Conservation (phyloP, 2,888 invertebrate genomes). For the Andrena flavipes region DNA sequence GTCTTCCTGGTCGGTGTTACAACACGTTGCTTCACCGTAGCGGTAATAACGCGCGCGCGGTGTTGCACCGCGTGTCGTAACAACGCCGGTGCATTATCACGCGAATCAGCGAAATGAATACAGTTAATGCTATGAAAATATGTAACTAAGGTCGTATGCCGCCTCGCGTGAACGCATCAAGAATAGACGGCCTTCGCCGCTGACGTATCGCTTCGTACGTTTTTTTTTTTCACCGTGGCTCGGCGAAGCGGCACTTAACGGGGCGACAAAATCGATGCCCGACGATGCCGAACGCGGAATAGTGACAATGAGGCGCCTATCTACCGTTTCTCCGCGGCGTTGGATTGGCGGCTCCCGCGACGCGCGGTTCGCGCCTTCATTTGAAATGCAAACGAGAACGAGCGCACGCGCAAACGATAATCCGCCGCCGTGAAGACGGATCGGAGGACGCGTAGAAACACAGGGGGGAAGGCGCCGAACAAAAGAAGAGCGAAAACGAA, state of each 20-base stretch:
- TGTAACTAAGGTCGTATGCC: constrained; percentile 44
- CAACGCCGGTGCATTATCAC: constrained; percentile 48
- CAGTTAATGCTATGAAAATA: constrained; percentile 53
- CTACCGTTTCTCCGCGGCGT: no score
- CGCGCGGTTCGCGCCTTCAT: not conserved
- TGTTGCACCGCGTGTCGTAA: constrained; percentile 52
- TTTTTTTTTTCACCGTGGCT: constrained; percentile 21
- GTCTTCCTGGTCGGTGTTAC: constrained; percentile 37
- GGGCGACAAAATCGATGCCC: constrained; percentile 21
- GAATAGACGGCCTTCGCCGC: constrained; percentile 59
- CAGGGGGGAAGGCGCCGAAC: not conserved
- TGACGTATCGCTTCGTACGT: constrained; percentile 29
- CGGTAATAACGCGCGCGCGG: constrained; percentile 12
- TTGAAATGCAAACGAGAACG: not conserved
- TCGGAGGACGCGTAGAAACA: not conserved
- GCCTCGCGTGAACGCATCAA: constrained; percentile 38
- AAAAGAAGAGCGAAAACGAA: not conserved
- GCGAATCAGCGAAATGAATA: constrained; percentile 48
- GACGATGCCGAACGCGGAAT: not conserved
- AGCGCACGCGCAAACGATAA: not conserved
- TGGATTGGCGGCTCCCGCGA: not conserved
- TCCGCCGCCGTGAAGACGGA: constrained; percentile 3
- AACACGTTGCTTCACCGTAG: constrained; percentile 39
- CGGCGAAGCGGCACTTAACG: not conserved
- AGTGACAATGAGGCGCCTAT: not conserved